Conservation (phyloP, 2,797 vertebrate species). For the Sebastes aleutianus region DNA sequence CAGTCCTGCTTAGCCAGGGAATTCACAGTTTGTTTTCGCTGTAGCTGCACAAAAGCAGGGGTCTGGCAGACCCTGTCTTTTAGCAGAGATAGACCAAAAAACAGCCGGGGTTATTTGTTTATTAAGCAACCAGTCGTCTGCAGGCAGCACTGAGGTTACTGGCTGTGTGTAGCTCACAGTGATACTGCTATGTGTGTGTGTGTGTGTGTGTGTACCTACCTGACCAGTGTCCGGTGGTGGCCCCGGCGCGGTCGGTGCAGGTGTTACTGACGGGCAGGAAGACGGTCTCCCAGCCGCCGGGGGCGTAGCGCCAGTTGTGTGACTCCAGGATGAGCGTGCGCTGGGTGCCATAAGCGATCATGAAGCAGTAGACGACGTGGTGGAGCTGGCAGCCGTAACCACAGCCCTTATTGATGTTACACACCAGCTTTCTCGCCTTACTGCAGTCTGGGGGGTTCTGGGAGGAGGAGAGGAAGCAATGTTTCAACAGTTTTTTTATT, state of each 20-base stretch:
- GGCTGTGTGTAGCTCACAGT: neutral
- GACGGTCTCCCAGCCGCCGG: conserved; percentile 95
- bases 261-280: conserved; percentile 95
- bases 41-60: conserved; percentile 40
- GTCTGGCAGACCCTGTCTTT: conserved; percentile 8
- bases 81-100: conserved; percentile 3
- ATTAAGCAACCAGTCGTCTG: neutral
- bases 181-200: neutral
- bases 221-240: conserved; percentile 95
- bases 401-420: conserved; percentile 99
- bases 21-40: conserved; percentile 57
- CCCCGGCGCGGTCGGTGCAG: conserved; percentile 91
- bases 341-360: conserved; percentile 97
- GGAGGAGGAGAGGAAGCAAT: conserved; percentile 8
- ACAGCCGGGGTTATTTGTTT: neutral
- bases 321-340: conserved; percentile 96
- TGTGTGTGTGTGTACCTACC: conserved; percentile 74
- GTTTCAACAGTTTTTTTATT: conserved; percentile 65
- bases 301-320: conserved; percentile 98
- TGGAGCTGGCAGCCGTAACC: conserved; percentile 98
- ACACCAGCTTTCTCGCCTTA: conserved; percentile 97
- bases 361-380: conserved; percentile 99
- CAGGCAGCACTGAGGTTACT: neutral
- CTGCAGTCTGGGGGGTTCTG: conserved; percentile 97
- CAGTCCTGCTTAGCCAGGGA: conserved; percentile 44